Evolutionary conservation across 2,113 vertebrate genomes (phyloP).

Genomic region (Paratilapia polleni): DNA sequence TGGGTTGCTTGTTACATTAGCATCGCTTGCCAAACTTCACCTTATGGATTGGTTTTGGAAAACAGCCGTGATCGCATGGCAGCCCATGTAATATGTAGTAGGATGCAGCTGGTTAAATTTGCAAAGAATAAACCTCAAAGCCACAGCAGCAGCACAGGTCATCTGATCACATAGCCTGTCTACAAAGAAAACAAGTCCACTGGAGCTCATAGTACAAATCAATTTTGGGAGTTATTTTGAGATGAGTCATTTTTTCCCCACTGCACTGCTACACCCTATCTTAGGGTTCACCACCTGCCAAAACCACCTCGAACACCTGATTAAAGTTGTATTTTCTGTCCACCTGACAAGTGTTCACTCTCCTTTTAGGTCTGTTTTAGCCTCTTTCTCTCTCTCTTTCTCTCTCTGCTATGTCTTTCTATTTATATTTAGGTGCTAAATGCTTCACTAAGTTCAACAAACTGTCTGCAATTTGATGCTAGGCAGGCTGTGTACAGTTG

Average conservation of each 20-base stretch:
- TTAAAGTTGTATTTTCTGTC: not conserved
- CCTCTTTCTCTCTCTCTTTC: not conserved
- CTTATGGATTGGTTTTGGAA: not conserved
- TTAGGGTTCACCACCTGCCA: not conserved
- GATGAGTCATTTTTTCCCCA: not conserved
- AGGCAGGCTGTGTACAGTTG: not conserved
- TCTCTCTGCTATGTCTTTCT: not conserved
- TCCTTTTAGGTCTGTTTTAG: not conserved
- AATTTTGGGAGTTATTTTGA: slow-evolving; percentile 5
- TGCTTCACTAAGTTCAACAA: not conserved
- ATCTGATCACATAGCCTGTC: not conserved
- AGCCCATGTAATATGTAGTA: not conserved
- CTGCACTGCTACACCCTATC: fast-evolving
- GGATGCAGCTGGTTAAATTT: not conserved
- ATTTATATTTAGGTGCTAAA: not conserved
- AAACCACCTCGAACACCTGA: not conserved
- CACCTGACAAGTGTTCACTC: not conserved
- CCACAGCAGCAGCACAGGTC: not conserved
- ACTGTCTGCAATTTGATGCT: not conserved
- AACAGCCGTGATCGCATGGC: not conserved
- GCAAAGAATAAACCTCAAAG: slow-evolving; percentile 2
- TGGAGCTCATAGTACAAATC: not conserved
- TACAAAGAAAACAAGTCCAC: slow-evolving; percentile 6
- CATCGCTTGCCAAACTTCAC: not conserved
- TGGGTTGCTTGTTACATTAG: not conserved